These are phyloP conservation scores for Cenopis cana DNA, from an alignment of 2,888 invertebrate genomes.

Conservation along the genomic window DNA sequence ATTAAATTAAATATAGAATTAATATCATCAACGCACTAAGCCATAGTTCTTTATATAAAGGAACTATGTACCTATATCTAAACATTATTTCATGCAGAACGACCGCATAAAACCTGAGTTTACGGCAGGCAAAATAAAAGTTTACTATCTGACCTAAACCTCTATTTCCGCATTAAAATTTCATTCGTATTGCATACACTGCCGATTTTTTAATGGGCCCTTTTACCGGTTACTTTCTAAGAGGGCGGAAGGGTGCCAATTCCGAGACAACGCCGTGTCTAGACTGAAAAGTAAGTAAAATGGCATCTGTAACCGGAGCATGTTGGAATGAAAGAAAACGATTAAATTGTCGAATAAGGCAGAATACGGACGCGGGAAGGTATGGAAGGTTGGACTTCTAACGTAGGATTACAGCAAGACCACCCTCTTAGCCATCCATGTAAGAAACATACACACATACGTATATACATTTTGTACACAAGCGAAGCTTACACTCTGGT, in stretches of 20 bases:
- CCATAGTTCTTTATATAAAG: not conserved
- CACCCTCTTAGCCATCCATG: slow-evolving; percentile 37
- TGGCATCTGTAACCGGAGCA: not conserved
- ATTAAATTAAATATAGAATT: not conserved
- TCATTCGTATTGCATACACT: slow-evolving; percentile 34
- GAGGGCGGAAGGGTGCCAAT: slow-evolving; percentile 18
- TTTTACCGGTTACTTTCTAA: slow-evolving; percentile 32
- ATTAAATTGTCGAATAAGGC: slow-evolving; percentile 1
- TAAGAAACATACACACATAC: slow-evolving; percentile 7
- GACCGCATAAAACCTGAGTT: slow-evolving; percentile 35
- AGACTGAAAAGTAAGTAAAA: not conserved
- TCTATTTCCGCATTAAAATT: slow-evolving; percentile 34
- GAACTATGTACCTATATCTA: not conserved
- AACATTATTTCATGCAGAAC: slow-evolving; percentile 14
- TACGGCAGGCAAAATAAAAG: slow-evolving; percentile 22
- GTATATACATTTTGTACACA: not conserved
- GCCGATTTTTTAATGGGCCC: slow-evolving; percentile 42
- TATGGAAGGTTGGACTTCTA: slow-evolving; percentile 31
- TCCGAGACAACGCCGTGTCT: slow-evolving; percentile 20
- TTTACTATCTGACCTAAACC: slow-evolving; percentile 25
- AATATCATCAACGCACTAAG: not conserved
- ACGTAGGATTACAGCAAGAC: slow-evolving; percentile 32
- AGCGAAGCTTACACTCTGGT: slow-evolving; percentile 21
- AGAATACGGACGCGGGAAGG: slow-evolving; percentile 35
- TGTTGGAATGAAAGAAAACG: slow-evolving; percentile 4